Percentiles rank a stretch among this genome's conserved stretches.
Conservation (phyloP, 1,140 invertebrate genomes). For the Lutraria rhynchaena region DNA sequence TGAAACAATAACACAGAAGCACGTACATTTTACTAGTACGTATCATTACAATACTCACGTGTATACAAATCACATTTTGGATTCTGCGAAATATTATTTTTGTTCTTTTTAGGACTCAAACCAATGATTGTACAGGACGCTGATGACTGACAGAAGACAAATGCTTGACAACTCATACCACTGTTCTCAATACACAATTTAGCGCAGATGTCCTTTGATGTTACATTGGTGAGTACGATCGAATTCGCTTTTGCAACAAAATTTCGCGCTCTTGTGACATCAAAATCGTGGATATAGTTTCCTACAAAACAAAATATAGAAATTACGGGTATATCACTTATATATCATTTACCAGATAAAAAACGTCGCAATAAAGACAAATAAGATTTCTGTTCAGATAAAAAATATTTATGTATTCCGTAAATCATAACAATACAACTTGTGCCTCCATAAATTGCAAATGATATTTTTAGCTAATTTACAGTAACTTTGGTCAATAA, state of each 20-base stretch:
- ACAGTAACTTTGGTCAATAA: no score
- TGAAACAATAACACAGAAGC: no score
- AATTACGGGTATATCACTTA: no score
- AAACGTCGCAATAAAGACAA: no score
- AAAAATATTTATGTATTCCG: no score
- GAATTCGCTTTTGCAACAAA: not conserved
- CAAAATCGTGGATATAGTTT: conserved; percentile 42
- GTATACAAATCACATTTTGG: conserved; percentile 44
- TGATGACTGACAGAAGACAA: conserved; percentile 26
- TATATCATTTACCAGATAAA: not conserved
- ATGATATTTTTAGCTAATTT: no score
- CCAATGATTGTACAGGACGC: conserved; percentile 10
- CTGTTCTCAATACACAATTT: conserved; percentile 52
- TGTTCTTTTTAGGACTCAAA: conserved; percentile 1
- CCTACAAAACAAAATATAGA: conserved; percentile 9
- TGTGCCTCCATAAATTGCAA: no score
- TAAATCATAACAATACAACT: no score
- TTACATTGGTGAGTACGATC: conserved; percentile 33
- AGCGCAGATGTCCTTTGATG: conserved; percentile 38
- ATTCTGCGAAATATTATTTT: conserved; percentile 21
- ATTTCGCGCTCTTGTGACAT: conserved; percentile 1
- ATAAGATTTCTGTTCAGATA: no score
- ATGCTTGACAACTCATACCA: conserved; percentile 18
- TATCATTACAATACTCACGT: no score
- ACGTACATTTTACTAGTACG: no score